A percentile compares a stretch with the other conserved stretches of the same genome.
Evolutionary conservation across 1,140 invertebrate genomes (phyloP).

Genomic region (Ceratosolen fusciceps): DNA sequence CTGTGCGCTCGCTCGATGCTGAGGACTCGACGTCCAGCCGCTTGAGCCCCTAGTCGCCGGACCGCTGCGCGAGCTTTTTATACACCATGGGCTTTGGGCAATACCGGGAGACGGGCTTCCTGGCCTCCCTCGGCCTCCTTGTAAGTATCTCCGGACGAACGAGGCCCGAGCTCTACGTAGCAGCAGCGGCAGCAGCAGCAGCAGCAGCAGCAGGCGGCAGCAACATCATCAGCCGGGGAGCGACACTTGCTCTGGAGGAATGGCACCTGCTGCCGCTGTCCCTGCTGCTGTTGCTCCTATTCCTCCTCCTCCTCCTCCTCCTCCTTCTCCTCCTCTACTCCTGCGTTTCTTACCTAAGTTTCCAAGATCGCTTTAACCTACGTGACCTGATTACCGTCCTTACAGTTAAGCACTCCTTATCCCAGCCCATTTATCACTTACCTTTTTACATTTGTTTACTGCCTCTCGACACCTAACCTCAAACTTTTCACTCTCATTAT

Average conservation of each 20-base stretch:
- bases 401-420: too few relatives aligned
- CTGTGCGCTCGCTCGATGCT: slow-evolving; percentile 21
- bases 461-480: slow-evolving; percentile 24
- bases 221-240: too few relatives aligned
- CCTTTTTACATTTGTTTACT: slow-evolving; percentile 29
- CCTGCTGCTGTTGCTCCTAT: too few relatives aligned
- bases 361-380: too few relatives aligned
- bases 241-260: too few relatives aligned
- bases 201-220: too few relatives aligned
- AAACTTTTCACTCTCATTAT: background rate
- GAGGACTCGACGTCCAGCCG: background rate
- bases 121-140: slow-evolving; percentile 57
- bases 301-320: too few relatives aligned
- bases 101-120: slow-evolving; percentile 58
- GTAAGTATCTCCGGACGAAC: slow-evolving; percentile 59
- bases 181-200: background rate
- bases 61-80: slow-evolving; percentile 59
- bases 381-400: too few relatives aligned
- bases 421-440: too few relatives aligned
- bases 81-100: slow-evolving; percentile 61
- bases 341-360: too few relatives aligned
- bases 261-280: too few relatives aligned
- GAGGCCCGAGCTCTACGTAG: background rate
- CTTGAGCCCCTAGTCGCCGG: background rate
- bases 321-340: too few relatives aligned